phyloP scores from a whole-genome alignment of 2,113 vertebrate genomes.

The Xenopus borealis region DNA sequence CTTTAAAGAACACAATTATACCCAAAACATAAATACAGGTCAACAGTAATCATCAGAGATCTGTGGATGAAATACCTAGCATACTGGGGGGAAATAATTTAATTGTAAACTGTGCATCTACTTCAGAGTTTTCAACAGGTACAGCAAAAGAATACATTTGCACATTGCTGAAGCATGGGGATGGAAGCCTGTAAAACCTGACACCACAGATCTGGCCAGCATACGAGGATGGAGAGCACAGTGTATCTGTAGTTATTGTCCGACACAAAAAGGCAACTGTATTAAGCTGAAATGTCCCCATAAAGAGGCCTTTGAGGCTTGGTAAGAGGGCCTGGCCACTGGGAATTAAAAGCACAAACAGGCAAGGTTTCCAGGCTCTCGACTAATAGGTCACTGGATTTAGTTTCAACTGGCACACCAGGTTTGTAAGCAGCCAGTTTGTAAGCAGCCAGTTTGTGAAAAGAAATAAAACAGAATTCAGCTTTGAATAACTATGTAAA shows the following conservation, averaged over 20 bases:
- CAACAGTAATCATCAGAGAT: too few species aligned
- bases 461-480: too few species aligned
- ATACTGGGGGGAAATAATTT: too few species aligned
- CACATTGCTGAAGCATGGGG: conserved; percentile 18
- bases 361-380: conserved; percentile 33
- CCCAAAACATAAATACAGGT: too few species aligned
- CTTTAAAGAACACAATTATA: too few species aligned
- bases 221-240: conserved; percentile 16
- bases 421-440: conserved; percentile 13
- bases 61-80: too few species aligned
- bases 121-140: too few species aligned
- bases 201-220: conserved; percentile 22
- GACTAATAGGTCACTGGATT: conserved; percentile 32
- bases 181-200: conserved; percentile 24
- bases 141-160: neutral
- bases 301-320: conserved; percentile 34
- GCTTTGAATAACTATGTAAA: too few species aligned
- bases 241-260: conserved; percentile 24
- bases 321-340: neutral
- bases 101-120: too few species aligned
- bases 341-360: conserved; percentile 32
- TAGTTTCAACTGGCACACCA: conserved; percentile 26
- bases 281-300: conserved; percentile 21
- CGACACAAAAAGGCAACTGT: conserved; percentile 38
- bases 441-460: neutral